Evolutionary conservation across 1,140 invertebrate genomes (phyloP).

Genomic region (Drosophila melanica): DNA sequence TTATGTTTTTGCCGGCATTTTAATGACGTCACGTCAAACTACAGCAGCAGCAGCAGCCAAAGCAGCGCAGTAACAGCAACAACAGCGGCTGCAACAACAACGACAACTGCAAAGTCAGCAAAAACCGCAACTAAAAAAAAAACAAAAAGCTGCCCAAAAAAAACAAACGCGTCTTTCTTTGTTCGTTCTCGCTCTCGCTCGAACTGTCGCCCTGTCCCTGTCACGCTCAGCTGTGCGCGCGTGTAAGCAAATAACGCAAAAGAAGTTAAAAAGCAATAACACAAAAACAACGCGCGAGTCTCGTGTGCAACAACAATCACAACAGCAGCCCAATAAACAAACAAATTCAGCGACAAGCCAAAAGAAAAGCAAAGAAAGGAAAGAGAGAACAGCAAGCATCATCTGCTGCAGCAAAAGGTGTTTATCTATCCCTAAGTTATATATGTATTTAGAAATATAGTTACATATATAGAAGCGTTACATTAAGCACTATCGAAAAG

Average conservation of each 20-base stretch:
- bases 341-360: not conserved
- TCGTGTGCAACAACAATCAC: not conserved
- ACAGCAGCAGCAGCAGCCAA: conserved; percentile 13
- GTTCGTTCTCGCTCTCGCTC: not conserved
- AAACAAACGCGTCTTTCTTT: conserved; percentile 31
- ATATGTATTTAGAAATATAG: not conserved
- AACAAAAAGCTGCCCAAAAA: conserved; percentile 10
- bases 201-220: not conserved
- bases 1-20: conserved; percentile 71
- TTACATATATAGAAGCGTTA: not conserved
- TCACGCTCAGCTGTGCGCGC: conserved; percentile 21
- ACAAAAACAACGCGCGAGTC: conserved; percentile 3
- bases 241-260: conserved; percentile 31
- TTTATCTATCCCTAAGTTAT: conserved; percentile 24
- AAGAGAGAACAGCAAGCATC: not conserved
- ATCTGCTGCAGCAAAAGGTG: conserved; percentile 26
- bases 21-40: conserved; percentile 75
- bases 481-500: no score
- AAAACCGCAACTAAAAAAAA: not conserved
- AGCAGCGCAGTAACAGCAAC: conserved; percentile 38
- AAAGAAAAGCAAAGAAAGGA: not conserved
- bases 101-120: conserved; percentile 43
- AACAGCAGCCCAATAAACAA: not conserved
- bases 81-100: conserved; percentile 21
- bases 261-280: conserved; percentile 25